Percentiles rank a stretch among this genome's conserved stretches.
phyloP scores from a whole-genome alignment of 2,797 vertebrate species.

The Carduelis carduelis region DNA sequence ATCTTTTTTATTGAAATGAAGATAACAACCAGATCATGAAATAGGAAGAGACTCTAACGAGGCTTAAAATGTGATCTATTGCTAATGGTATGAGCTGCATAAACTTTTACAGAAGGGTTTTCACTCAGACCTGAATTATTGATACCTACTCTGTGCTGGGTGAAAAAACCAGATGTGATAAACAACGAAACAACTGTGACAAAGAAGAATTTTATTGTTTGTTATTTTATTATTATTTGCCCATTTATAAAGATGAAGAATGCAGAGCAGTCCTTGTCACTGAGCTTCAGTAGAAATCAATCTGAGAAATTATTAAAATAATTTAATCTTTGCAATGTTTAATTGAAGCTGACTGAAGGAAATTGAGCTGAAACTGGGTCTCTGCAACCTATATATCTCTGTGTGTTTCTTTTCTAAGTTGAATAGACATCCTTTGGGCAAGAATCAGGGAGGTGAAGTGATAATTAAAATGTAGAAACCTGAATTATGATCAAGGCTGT shows the following conservation, averaged over 20 bases:
- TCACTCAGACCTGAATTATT: slow-evolving; percentile 63
- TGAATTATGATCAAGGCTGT: not conserved
- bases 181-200: slow-evolving; percentile 22
- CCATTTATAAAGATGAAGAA: slow-evolving; percentile 22
- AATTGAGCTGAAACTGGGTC: not conserved
- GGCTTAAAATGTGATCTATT: slow-evolving; percentile 59
- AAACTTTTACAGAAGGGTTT: slow-evolving; percentile 55
- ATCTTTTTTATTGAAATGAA: slow-evolving; percentile 31
- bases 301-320: slow-evolving; percentile 31
- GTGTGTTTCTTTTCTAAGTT: not conserved
- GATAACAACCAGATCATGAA: slow-evolving; percentile 4
- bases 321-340: not conserved
- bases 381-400: not conserved
- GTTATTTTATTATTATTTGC: slow-evolving; percentile 48
- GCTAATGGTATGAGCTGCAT: not conserved
- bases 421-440: not conserved
- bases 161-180: slow-evolving; percentile 29
- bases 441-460: not conserved
- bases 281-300: not conserved
- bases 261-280: not conserved
- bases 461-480: not conserved
- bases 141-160: not conserved
- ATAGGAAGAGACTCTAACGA: not conserved
- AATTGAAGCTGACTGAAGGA: not conserved
- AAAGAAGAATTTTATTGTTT: slow-evolving; percentile 22